Evolutionary conservation across 2,113 vertebrate genomes (phyloP), one percentile per base, ranked within the genome.

Genomic region (Chrysochloris asiatica): DNA sequence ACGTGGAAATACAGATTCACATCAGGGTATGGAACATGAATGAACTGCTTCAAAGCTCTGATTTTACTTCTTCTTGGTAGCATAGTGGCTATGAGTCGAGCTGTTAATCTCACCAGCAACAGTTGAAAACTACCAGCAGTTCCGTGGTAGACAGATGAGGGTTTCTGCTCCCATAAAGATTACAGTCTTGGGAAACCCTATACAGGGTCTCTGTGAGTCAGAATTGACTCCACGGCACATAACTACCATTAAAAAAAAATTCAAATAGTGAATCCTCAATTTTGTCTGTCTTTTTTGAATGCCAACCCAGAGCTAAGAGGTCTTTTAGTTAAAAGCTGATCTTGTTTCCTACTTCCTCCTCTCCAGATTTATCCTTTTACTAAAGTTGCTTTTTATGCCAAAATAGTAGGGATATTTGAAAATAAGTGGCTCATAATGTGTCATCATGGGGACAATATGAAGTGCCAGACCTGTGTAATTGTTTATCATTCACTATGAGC

Each of bases 371-470:
- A 86, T 72, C 11, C 10, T 89, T 89, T 76, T 61, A 21, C 17
- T 82, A 59, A 71, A 59, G 26, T 50, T 61, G 22, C 0, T 89
- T 36, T 89, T 43, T 56, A 41, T 56, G 63, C 30, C 63, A 89
- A 93, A 92, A 69, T 22, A 83, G 21, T 50, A 86, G 75, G 26
- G 54, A 67, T 17, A 63, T 45, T 86, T 82, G 33, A 89, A 95
- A 92, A 63, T 85, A 79, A 86, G 50, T 56, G 17, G 38, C 26
- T 85, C 38, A 78, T 86, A 41, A 48, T 52, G 22, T 19, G 72
- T 71, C 43, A 84, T 41, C 85, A 86, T 79, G 43, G n/a, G 54
- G 75, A 82, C 2, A 14, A 9, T 38, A 52, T 26, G 24, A 73
- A 85, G 19, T 78, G 22, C 17, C 14, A 72, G 14, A 87, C 1